These are phyloP conservation scores for Cabera pusaria DNA, from an alignment of 2,888 invertebrate species.

Conservation along the genomic window DNA sequence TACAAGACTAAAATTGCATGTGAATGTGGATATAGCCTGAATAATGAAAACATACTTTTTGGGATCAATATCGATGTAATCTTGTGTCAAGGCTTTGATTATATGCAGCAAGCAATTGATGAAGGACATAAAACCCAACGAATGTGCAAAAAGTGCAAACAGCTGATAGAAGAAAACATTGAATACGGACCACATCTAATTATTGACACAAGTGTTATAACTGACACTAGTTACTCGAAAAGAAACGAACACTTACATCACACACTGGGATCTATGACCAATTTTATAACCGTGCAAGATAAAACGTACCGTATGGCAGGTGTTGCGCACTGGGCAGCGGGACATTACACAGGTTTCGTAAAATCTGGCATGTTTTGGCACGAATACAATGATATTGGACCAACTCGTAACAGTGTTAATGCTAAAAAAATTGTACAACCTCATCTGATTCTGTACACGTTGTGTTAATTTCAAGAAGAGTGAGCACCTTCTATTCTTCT, in stretches of 20 bases:
- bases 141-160: not conserved
- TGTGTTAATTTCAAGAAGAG: too few relatives aligned
- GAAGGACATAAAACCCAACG: not conserved
- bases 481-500: too few relatives aligned
- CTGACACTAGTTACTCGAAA: not conserved
- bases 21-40: not conserved
- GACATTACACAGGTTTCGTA: too few relatives aligned
- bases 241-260: too few relatives aligned
- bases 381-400: not conserved
- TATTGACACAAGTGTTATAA: conserved; percentile 2
- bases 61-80: not conserved
- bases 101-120: not conserved
- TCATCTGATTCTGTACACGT: not conserved
- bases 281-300: not conserved
- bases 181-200: conserved; percentile 1
- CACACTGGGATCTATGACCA: not conserved
- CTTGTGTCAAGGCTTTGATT: not conserved
- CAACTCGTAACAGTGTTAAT: not conserved
- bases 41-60: not conserved
- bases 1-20: not conserved
- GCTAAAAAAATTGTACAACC: not conserved
- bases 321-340: too few relatives aligned
- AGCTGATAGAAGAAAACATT: not conserved
- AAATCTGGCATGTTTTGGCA: conserved; percentile 1
- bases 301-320: too few relatives aligned